Percentiles rank a stretch among this genome's conserved stretches.
Conservation (phyloP, 1,140 invertebrate species). For the Pollicipes pollicipes region DNA sequence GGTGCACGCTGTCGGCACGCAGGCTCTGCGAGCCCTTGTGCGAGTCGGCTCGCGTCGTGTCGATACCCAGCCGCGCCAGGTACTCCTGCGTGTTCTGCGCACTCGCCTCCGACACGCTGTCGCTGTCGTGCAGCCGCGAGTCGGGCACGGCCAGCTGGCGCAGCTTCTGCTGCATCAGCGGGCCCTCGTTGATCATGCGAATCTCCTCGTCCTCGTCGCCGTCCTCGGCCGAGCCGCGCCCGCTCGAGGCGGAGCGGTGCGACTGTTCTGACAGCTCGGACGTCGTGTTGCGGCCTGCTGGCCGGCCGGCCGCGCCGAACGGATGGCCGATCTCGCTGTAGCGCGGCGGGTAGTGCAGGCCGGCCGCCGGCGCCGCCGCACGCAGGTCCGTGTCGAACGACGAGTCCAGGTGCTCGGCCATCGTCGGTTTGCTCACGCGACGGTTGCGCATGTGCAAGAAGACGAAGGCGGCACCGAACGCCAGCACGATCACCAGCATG, state of each 20-base stretch:
- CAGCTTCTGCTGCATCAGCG: constrained; percentile 28
- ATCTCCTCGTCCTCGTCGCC: constrained; percentile 66
- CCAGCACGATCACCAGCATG: constrained; percentile 56
- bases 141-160: constrained; percentile 53
- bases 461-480: constrained; percentile 55
- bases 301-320: constrained; percentile 34
- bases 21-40: not conserved
- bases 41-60: constrained; percentile 19
- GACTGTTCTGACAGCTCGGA: constrained; percentile 71
- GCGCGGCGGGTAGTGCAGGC: constrained; percentile 47
- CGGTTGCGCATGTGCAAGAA: constrained; percentile 67
- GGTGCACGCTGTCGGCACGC: not conserved
- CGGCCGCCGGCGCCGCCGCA: too few relatives aligned
- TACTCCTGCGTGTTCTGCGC: constrained; percentile 95
- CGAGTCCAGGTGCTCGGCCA: constrained; percentile 38
- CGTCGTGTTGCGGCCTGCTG: constrained; percentile 42
- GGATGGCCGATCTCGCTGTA: constrained; percentile 82
- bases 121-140: too few relatives aligned
- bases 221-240: constrained; percentile 73
- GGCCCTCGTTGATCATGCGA: constrained; percentile 88
- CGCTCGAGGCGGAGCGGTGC: constrained; percentile 73
- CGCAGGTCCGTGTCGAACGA: constrained; percentile 15
- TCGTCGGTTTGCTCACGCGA: constrained; percentile 55
- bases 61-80: constrained; percentile 77
- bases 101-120: constrained; percentile 70